Base-by-base conservation (phyloP, 2,888 invertebrate genomes). In the Cerceris rybyensis region DNA sequence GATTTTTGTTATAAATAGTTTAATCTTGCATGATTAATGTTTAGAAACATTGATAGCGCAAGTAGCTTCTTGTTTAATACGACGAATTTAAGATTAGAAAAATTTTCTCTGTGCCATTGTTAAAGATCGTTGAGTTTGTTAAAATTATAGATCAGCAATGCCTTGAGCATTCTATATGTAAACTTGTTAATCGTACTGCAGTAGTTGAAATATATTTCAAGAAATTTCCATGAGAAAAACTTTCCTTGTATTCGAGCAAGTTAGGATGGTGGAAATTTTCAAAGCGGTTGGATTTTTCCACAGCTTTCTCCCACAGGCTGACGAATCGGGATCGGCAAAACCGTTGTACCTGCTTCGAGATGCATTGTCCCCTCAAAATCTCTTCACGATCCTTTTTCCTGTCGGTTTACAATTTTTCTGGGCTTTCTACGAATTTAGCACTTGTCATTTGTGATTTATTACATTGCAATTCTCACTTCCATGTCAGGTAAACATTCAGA, bases 391-490 rank as follows among this genome's bases (percentile, higher is more conserved):
- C 50, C 50, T 9, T n/a, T 11, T 50, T 61, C 43, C 11, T n/a
- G 13, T 55, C 39, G 46, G 7, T 61, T 54, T 54, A 42, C 11
- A 43, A 54, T 28, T 55, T 54, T 42, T 6, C 28, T 50, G 60
- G 54, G 69, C 43, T 54, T 49, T 17, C 43, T 13, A 42, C 17
- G 50, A 42, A 42, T n/a, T 46, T 5, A 46, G 11, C 11, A 11
- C 11, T 11, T n/a, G 61, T 61, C 41, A 6, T 39, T 28, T 14
- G 43, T 69, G 54, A 61, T 61, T 61, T 54, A 61, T 55, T 50
- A 14, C 46, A 42, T 7, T 5, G 61, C 11, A 14, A 16, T 46
- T 43, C 14, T 54, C 55, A 39, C 61, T 61, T 55, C 46, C 46
- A 43, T 55, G 28, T 28, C 28, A 28, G 28, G 28, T 28, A 28